Evolutionary conservation across 2,888 invertebrate genomes (phyloP).

Genomic region (Drosophila macrospina): DNA sequence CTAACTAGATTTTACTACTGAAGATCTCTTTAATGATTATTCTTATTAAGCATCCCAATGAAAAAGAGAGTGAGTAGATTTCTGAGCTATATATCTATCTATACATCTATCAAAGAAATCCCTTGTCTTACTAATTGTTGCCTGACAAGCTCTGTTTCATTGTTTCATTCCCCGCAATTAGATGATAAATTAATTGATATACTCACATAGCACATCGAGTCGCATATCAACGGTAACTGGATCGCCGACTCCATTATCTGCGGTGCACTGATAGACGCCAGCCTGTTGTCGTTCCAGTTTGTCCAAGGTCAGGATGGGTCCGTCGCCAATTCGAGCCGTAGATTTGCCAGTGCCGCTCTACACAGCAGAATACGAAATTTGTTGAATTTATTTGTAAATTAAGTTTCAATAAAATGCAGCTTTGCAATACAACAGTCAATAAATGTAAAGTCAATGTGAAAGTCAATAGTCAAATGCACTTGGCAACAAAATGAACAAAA

Average conservation of each 20-base stretch:
- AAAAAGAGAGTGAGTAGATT: too few relatives aligned
- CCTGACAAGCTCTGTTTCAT: not conserved
- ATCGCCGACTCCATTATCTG: constrained; percentile 89
- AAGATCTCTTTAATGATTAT: too few relatives aligned
- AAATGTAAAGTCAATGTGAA: constrained; percentile 49
- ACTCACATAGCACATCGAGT: constrained; percentile 89
- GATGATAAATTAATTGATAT: not conserved
- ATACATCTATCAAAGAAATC: too few relatives aligned
- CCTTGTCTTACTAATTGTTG: too few relatives aligned
- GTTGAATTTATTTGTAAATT: constrained; percentile 30
- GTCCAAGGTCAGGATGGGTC: constrained; percentile 88
- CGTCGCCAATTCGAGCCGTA: constrained; percentile 87
- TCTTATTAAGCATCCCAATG: too few relatives aligned
- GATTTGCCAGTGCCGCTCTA: constrained; percentile 85
- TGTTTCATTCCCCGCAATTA: not conserved
- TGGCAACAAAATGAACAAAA: constrained; percentile 22
- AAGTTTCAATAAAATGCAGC: constrained; percentile 44
- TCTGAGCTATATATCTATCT: too few relatives aligned
- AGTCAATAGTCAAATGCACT: constrained; percentile 64
- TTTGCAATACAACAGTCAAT: constrained; percentile 33
- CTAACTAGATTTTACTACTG: too few relatives aligned
- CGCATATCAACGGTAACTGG: constrained; percentile 89
- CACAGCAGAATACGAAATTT: constrained; percentile 4
- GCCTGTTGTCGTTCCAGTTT: constrained; percentile 88
- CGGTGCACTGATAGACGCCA: constrained; percentile 89